Percentiles rank a stretch among this genome's conserved stretches.
phyloP scores from a whole-genome alignment of 1,140 invertebrate genomes.

The Leucophenga varia region DNA sequence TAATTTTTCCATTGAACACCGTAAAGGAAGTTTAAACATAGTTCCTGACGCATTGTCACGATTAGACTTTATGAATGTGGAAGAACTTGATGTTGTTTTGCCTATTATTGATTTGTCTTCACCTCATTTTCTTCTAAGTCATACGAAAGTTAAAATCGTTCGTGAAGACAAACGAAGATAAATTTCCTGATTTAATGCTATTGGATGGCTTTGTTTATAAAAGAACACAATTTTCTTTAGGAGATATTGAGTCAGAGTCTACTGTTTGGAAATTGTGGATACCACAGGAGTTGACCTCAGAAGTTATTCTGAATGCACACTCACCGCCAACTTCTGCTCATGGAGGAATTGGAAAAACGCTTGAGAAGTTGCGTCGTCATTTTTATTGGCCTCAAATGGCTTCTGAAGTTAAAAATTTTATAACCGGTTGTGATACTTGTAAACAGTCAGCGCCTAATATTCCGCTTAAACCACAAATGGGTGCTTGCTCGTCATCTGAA shows the following conservation, averaged over 20 bases:
- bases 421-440: conserved; percentile 9
- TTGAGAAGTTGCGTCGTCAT: neutral
- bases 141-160: no score
- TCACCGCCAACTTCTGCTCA: neutral
- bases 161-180: no score
- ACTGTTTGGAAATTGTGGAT: conserved; percentile 12
- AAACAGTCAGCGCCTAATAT: conserved; percentile 4
- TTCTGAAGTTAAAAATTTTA: conserved; percentile 4
- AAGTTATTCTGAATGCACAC: conserved; percentile 1
- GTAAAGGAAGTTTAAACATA: conserved; percentile 3
- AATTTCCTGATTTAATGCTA: no score
- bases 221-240: no score
- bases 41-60: conserved; percentile 5
- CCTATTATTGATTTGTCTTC: no score
- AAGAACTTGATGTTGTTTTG: no score
- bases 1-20: neutral
- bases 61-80: no score
- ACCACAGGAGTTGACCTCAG: neutral
- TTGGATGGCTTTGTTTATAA: no score
- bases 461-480: conserved; percentile 4
- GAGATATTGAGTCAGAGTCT: no score
- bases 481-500: neutral
- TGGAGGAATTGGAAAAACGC: conserved; percentile 11
- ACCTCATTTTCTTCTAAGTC: no score
- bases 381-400: conserved; percentile 14